Conservation (phyloP, 2,113 vertebrate genomes). For the Candoia aspera region DNA sequence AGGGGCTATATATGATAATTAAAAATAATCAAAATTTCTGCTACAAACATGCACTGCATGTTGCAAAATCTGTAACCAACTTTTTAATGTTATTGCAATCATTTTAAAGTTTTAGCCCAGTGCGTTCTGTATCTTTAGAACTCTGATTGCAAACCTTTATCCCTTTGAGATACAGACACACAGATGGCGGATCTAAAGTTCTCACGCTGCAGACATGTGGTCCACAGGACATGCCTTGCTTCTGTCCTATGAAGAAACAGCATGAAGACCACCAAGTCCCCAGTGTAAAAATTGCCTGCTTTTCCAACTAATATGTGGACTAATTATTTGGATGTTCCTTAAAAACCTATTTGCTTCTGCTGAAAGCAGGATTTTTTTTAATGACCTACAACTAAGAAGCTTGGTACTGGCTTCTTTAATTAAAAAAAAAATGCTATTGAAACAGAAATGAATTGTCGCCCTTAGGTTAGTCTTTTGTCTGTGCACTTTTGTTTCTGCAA, state of each 20-base stretch:
- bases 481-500: neutral
- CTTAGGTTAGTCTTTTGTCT: neutral
- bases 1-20: conserved; percentile 3
- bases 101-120: conserved; percentile 36
- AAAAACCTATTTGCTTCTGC: conserved; percentile 5
- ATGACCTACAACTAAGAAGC: neutral
- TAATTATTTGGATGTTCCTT: neutral
- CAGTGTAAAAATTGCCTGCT: neutral
- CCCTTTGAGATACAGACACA: neutral
- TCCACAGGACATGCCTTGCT: neutral
- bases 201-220: neutral
- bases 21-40: conserved; percentile 35
- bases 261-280: neutral
- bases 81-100: conserved; percentile 28
- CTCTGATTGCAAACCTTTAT: conserved; percentile 24
- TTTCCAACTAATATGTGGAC: neutral
- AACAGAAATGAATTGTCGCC: neutral
- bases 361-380: neutral
- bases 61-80: conserved; percentile 42
- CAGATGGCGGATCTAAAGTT: conserved; percentile 14
- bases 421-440: neutral
- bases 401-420: neutral
- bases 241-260: conserved; percentile 13
- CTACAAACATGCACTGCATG: conserved; percentile 31
- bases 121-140: conserved; percentile 17